Evolutionary conservation across 2,113 vertebrate species (phyloP), one percentile per base, ranked within the genome.

Genomic region (Tauraco erythrolophus): DNA sequence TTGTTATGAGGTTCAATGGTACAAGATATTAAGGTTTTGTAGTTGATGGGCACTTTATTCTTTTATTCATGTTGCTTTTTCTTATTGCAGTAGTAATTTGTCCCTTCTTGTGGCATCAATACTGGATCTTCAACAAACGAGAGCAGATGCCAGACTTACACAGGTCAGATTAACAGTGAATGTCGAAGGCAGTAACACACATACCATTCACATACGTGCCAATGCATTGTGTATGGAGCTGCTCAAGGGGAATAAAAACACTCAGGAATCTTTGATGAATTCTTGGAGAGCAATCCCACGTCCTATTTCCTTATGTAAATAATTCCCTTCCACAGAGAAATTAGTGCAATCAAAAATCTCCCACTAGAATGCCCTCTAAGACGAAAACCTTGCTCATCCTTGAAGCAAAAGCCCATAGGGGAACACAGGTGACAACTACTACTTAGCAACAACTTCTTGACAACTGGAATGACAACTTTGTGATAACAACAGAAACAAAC

Each of bases 141-240:
- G 16, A n/a, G 21, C 1, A 76, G 28, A 46, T 13, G 11, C 19
- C 35, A 19, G 28, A 68, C n/a, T 41, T 61, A 16, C 3, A 31
- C 6, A 30, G 18, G 45, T 45, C 39, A 88, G 51, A 22, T 21
- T 16, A 64, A 51, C 16, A 71, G 33, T 6, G 50, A 53, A 28
- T 4, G 2, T 0, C 17, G 16, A 41, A 14, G 21, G 45, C 39
- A 78, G 14, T 10, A 65, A 41, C 14, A 18, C 0, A 2, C 6
- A 10, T 21, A 22, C 10, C 2, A 1, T 46, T n/a, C 68, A 23
- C 21, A 25, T 8, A 30, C 1, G 0, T 37, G n/a, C 28, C 60
- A 27, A 11, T 15, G 51, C 33, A 11, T 2, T 10, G 8, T 35
- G 7, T 27, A 19, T 15, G 12, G 11, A 5, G 39, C 11, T 54